These are phyloP conservation scores for Rhineura floridana DNA, from an alignment of 2,113 vertebrate genomes.

Conservation along the genomic window DNA sequence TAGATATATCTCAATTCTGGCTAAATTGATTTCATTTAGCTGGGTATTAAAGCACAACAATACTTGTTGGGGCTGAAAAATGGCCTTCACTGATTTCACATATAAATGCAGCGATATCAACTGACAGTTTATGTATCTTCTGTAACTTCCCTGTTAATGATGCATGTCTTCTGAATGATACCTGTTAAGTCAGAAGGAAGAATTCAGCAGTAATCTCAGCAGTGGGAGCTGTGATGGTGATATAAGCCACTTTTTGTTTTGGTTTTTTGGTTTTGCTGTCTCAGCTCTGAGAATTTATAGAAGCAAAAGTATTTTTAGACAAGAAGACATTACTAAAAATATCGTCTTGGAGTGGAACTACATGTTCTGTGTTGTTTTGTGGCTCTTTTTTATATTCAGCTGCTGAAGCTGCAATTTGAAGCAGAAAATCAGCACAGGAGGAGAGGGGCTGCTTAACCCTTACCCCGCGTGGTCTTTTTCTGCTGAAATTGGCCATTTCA, in stretches of 20 bases:
- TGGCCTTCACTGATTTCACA: not conserved
- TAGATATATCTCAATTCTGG: not conserved
- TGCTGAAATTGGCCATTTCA: not conserved
- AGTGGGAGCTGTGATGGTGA: not conserved
- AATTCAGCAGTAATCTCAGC: not conserved
- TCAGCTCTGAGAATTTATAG: slow-evolving; percentile 10
- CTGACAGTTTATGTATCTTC: not conserved
- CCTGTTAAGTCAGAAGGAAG: not conserved
- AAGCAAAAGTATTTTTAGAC: not conserved
- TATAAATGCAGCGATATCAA: not conserved
- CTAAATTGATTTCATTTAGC: not conserved
- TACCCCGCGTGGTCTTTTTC: not conserved
- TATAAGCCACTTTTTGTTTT: not conserved
- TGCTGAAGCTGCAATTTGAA: not conserved
- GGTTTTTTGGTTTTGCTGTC: not conserved
- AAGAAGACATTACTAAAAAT: slow-evolving; percentile 6
- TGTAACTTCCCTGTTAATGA: not conserved
- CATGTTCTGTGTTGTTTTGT: not conserved
- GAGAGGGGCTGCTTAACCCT: not conserved
- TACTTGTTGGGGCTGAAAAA: not conserved
- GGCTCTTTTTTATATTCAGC: not conserved
- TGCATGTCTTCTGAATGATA: not conserved
- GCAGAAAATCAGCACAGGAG: not conserved
- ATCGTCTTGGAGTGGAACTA: not conserved
- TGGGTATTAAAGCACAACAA: not conserved